Percentiles rank a stretch among this genome's conserved stretches.
These are phyloP conservation scores for Pantelozetes paolii DNA, from an alignment of 2,888 invertebrate species.

Conservation along the genomic window DNA sequence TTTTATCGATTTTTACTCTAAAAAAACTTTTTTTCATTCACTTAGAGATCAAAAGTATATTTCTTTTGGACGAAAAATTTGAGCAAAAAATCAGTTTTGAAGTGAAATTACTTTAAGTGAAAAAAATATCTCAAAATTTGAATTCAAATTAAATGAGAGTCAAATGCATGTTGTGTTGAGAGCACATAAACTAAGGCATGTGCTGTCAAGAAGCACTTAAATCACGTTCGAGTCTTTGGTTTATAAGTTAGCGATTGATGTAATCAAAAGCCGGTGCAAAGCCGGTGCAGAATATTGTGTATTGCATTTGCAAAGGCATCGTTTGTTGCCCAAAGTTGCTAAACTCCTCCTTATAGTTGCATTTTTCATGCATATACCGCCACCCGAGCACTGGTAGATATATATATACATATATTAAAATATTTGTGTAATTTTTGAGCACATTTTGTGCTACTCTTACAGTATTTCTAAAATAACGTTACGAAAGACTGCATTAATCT, in stretches of 20 bases:
- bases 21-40: not conserved
- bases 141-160: constrained; percentile 1
- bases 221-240: constrained; percentile 23
- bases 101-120: not conserved
- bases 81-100: not conserved
- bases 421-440: constrained; percentile 11
- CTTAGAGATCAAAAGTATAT: no score
- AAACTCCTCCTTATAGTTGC: constrained; percentile 34
- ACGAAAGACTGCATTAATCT: not conserved
- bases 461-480: constrained; percentile 26
- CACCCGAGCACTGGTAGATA: not conserved
- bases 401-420: not conserved
- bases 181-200: constrained; percentile 29
- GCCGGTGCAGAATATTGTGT: constrained; percentile 23
- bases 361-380: constrained; percentile 24
- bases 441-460: not conserved
- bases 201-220: constrained; percentile 36
- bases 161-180: constrained; percentile 19
- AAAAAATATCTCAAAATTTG: not conserved
- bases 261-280: constrained; percentile 29
- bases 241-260: constrained; percentile 32
- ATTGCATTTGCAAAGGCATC: not conserved
- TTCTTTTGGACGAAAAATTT: not conserved
- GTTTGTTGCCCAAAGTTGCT: constrained; percentile 31
- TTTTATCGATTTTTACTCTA: not conserved